A percentile compares a stretch with the other conserved stretches of the same genome.
These are phyloP conservation scores for Parauchenoglanis punctatus DNA, from an alignment of 2,797 vertebrate genomes.

Conservation along the genomic window DNA sequence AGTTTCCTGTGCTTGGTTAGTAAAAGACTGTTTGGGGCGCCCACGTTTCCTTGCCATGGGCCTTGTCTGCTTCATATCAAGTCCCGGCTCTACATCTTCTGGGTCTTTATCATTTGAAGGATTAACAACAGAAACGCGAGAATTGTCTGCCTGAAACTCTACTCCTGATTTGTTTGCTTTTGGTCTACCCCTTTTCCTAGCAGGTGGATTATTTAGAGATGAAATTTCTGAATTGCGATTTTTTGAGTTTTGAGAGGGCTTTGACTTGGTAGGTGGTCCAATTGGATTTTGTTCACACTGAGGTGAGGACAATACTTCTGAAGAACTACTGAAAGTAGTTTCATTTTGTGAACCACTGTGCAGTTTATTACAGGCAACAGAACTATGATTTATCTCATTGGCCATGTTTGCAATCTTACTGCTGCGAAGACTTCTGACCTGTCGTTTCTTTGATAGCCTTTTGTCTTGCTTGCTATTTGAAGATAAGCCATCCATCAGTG, in stretches of 20 bases:
- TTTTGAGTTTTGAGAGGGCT: conserved; percentile 49
- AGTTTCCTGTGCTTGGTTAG: conserved; percentile 64
- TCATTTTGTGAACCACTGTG: conserved; percentile 63
- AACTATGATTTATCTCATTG: conserved; percentile 69
- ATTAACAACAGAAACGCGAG: conserved; percentile 56
- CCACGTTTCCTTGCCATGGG: conserved; percentile 88
- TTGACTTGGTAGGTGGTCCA: conserved; percentile 62
- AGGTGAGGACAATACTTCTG: conserved; percentile 58
- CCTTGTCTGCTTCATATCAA: conserved; percentile 79
- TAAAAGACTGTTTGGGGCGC: conserved; percentile 80
- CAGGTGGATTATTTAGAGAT: conserved; percentile 52
- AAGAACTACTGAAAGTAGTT: conserved; percentile 45
- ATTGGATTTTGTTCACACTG: conserved; percentile 59
- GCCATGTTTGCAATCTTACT: conserved; percentile 84
- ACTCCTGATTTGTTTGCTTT: conserved; percentile 56
- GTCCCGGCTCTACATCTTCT: conserved; percentile 78
- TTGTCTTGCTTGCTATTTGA: conserved; percentile 74
- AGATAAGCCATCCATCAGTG: conserved; percentile 61
- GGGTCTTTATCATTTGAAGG: conserved; percentile 66
- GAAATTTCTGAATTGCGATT: conserved; percentile 68
- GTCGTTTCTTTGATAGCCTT: conserved; percentile 88
- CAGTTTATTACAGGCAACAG: conserved; percentile 42
- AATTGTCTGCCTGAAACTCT: conserved; percentile 8
- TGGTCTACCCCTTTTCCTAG: conserved; percentile 85
- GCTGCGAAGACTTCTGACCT: conserved; percentile 83